These are phyloP conservation scores for Stictocephala bisonia DNA, from an alignment of 2,888 invertebrate species.

Conservation along the genomic window DNA sequence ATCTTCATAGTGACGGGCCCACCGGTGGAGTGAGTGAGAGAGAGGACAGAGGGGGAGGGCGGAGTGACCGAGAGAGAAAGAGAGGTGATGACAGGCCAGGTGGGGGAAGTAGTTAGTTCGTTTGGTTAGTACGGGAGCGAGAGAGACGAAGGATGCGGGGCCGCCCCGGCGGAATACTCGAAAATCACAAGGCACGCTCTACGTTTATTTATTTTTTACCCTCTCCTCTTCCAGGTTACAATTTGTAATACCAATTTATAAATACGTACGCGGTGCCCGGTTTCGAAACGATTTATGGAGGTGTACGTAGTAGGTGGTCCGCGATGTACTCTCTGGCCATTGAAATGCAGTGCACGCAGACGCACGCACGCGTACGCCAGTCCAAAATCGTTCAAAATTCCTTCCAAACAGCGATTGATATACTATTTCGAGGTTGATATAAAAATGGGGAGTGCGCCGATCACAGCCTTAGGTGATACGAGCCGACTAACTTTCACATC, in stretches of 20 bases:
- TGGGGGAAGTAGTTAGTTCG: slow-evolving; percentile 42
- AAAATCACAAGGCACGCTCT: slow-evolving; percentile 44
- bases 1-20: slow-evolving; percentile 36
- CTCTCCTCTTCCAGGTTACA: slow-evolving; percentile 43
- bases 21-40: slow-evolving; percentile 12
- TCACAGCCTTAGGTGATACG: slow-evolving; percentile 28
- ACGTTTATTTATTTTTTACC: slow-evolving; percentile 44
- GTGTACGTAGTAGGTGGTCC: slow-evolving; percentile 28
- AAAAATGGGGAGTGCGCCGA: slow-evolving; percentile 36
- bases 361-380: slow-evolving; percentile 26
- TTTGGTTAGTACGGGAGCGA: slow-evolving; percentile 38
- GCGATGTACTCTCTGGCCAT: background rate
- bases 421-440: slow-evolving; percentile 23
- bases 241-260: slow-evolving; percentile 54
- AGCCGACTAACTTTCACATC: slow-evolving; percentile 32
- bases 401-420: slow-evolving; percentile 33
- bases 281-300: slow-evolving; percentile 3
- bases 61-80: slow-evolving; percentile 23
- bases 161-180: slow-evolving; percentile 39
- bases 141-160: slow-evolving; percentile 26
- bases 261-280: slow-evolving; percentile 47
- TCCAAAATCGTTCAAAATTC: slow-evolving; percentile 40
- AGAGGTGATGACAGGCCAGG: slow-evolving; percentile 38
- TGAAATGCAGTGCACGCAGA: slow-evolving; percentile 22
- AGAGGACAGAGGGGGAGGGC: background rate